Base-by-base conservation (phyloP, 23 tunicate species). In the Aplidium turbinatum region DNA sequence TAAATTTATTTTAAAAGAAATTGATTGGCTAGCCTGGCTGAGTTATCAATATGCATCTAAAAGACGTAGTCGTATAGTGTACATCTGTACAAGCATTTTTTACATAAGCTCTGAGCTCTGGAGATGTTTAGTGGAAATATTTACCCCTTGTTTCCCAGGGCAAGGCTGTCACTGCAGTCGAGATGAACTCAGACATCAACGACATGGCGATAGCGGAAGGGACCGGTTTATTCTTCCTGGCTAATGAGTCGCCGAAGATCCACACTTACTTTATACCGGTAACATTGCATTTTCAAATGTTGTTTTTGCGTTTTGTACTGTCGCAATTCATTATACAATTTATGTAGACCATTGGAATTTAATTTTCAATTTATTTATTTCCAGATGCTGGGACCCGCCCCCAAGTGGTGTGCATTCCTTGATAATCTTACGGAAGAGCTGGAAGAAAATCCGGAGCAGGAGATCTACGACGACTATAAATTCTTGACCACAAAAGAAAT, bases 211-310 rank as follows among this genome's bases (percentile, higher is more conserved):
- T 85, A 19, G 79, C 81, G 13, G 58, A 86, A 11, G 75, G 82
- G 40, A 47, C 85, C 5, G 98, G 98, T 6, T 56, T 93, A 22
- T 47, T 93, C 23, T 85, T 93, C 55, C 85, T 93, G 0, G 98
- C 98, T 1, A 85, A 69, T 55, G 98, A 93, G 32, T 45, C 82
- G 34, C 83, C 85, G 16, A 93, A 93, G 33, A 76, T 93, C 58
- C 85, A 63, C 33, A 68, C 98, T 19, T 93, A 85, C 36, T 93
- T 93, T 62, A 72, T 93, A 20, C 98, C 98, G 1, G 95, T 86
- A 62, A n/a, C n/a, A n/a, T n/a, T n/a, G n/a, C n/a, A n/a, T 42
- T 42, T 42, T 9, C 50, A 42, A 42, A 42, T 42, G 11, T 42
- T 9, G 11, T 42, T 16, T 9, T 11, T 42, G 16, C 50, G 11